Percentiles rank a stretch among this genome's conserved stretches.
These are phyloP conservation scores for Chaetura pelagica DNA, from an alignment of 2,113 vertebrate species.

Conservation along the genomic window DNA sequence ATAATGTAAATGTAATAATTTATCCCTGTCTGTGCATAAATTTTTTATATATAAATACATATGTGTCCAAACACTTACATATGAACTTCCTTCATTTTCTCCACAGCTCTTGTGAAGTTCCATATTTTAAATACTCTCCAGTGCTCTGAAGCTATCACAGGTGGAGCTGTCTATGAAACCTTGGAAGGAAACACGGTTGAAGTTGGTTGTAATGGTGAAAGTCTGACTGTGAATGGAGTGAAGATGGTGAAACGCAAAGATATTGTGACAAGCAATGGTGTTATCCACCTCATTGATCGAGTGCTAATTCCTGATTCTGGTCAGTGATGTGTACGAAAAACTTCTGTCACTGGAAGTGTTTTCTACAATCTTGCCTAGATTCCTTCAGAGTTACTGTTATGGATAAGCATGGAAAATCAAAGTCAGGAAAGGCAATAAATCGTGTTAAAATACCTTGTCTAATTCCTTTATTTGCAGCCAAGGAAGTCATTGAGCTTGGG, in stretches of 20 bases:
- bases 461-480: constrained; percentile 80
- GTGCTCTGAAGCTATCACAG: constrained; percentile 94
- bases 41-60: accelerated
- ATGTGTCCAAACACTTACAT: background rate
- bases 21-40: background rate
- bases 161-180: constrained; percentile 88
- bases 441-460: background rate
- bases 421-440: background rate
- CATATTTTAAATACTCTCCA: constrained; percentile 91
- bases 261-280: constrained; percentile 93
- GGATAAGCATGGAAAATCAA: background rate
- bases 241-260: constrained; percentile 95
- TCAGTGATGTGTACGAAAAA: constrained; percentile 64
- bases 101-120: constrained; percentile 89
- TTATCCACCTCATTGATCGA: constrained; percentile 92
- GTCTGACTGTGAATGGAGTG: constrained; percentile 91
- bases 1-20: background rate
- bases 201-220: constrained; percentile 94
- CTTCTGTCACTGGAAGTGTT: background rate
- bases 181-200: constrained; percentile 90
- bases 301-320: constrained; percentile 96
- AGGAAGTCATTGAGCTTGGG: constrained; percentile 91
- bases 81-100: background rate
- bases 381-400: background rate
- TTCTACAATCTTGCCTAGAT: background rate